Evolutionary conservation across 2,888 invertebrate genomes (phyloP).

Genomic region (Teinopalpus imperialis): DNA sequence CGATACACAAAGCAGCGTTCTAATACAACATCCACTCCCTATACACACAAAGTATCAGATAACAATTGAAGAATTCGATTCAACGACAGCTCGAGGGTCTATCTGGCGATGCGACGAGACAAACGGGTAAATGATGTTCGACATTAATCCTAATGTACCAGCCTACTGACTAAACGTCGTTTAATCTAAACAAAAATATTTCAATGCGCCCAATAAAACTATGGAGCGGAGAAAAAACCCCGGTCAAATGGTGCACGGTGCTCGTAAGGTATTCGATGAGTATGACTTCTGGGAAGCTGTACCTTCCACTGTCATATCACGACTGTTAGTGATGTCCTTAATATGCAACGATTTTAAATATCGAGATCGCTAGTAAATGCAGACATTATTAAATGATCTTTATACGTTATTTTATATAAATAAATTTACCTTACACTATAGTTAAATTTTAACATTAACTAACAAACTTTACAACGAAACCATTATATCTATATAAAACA

Average conservation of each 20-base stretch:
- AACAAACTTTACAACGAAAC: too few relatives aligned
- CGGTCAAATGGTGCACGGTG: slow-evolving; percentile 55
- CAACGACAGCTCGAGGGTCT: slow-evolving; percentile 54
- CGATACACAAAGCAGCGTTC: slow-evolving; percentile 4
- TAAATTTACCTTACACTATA: too few relatives aligned
- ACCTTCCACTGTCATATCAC: slow-evolving; percentile 77
- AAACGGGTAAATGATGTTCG: slow-evolving; percentile 66
- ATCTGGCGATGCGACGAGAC: slow-evolving; percentile 42
- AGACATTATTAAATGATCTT: too few relatives aligned
- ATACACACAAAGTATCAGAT: slow-evolving; percentile 21
- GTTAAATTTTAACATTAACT: too few relatives aligned
- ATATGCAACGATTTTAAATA: slow-evolving; percentile 38
- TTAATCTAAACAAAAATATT: slow-evolving; percentile 80
- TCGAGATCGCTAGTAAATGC: slow-evolving; percentile 44
- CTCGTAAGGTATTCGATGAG: slow-evolving; percentile 75
- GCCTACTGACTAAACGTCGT: slow-evolving; percentile 71
- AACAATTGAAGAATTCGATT: slow-evolving; percentile 27
- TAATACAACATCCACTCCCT: slow-evolving; percentile 3
- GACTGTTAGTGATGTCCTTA: slow-evolving; percentile 55
- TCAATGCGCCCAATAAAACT: slow-evolving; percentile 76
- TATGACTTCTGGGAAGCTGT: slow-evolving; percentile 76
- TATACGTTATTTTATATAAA: too few relatives aligned
- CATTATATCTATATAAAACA: too few relatives aligned
- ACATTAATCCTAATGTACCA: slow-evolving; percentile 80
- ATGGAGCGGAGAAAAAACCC: slow-evolving; percentile 65